Conservation (phyloP, 2,888 invertebrate genomes). For the Pterostichus niger region DNA sequence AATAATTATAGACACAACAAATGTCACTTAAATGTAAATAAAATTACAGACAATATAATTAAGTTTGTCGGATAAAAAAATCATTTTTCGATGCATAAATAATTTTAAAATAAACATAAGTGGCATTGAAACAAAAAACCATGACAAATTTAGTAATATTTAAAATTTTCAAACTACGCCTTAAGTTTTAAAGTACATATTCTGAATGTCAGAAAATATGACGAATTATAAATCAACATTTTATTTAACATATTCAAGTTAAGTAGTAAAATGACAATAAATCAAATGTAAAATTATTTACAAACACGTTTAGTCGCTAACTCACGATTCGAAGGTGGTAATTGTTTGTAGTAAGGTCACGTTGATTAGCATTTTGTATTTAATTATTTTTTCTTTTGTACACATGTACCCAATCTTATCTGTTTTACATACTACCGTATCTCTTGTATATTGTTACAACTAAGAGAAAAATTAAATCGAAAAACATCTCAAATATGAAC, state of each 20-base stretch:
- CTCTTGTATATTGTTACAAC: neutral
- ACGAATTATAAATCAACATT: conserved; percentile 25
- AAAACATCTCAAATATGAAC: too few relatives aligned
- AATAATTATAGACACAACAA: conserved; percentile 10
- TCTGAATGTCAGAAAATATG: neutral
- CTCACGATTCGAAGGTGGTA: conserved; percentile 40
- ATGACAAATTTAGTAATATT: neutral
- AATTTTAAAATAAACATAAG: neutral
- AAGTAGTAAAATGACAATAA: conserved; percentile 47
- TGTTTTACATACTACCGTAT: neutral
- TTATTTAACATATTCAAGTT: conserved; percentile 49
- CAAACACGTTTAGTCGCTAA: conserved; percentile 34
- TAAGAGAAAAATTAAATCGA: neutral
- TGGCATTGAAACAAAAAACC: neutral
- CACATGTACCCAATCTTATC: too few relatives aligned
- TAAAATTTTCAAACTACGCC: neutral
- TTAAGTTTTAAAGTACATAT: neutral
- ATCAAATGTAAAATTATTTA: conserved; percentile 51
- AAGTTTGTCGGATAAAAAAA: neutral
- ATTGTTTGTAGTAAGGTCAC: conserved; percentile 54
- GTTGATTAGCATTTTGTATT: conserved; percentile 41
- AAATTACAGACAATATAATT: neutral
- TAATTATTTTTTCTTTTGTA: conserved; percentile 45
- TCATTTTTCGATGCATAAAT: neutral
- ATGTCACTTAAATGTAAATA: conserved; percentile 15